Percentiles rank a stretch among this genome's conserved stretches.
These are phyloP conservation scores for Melanotaenia pygmaea DNA, from an alignment of 2,797 vertebrate species.

Conservation along the genomic window DNA sequence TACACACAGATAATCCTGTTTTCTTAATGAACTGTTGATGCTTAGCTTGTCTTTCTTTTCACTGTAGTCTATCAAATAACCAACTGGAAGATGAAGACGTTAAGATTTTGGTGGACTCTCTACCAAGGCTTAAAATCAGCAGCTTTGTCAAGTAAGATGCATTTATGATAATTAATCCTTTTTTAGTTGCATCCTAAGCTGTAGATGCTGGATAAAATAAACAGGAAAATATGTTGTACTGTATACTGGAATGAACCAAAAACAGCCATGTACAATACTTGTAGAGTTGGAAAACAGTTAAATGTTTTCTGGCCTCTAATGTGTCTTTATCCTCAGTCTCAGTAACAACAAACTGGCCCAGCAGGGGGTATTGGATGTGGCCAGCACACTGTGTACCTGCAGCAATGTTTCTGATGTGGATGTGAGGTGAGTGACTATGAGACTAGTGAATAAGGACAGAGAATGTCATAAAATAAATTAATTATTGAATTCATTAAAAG, in stretches of 20 bases:
- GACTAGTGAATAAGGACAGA: background rate
- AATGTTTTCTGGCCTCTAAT: conserved; percentile 1
- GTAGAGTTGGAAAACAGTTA: background rate
- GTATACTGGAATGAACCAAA: background rate
- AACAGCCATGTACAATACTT: background rate
- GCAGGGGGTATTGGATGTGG: conserved; percentile 79
- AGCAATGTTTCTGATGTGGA: conserved; percentile 70
- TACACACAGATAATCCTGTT: background rate
- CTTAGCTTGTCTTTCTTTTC: conserved; percentile 9
- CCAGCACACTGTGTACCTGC: conserved; percentile 72
- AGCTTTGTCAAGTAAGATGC: conserved; percentile 85
- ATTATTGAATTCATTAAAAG: background rate
- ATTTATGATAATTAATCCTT: background rate
- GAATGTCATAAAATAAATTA: background rate
- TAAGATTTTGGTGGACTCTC: conserved; percentile 72
- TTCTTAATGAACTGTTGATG: background rate
- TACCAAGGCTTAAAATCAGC: conserved; percentile 76
- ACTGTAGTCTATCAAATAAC: conserved; percentile 86
- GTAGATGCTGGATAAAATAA: background rate
- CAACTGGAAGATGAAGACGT: conserved; percentile 83
- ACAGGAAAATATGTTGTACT: background rate
- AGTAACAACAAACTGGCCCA: conserved; percentile 84
- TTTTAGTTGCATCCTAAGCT: background rate
- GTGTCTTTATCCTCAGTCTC: conserved; percentile 79
- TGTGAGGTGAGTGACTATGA: conserved; percentile 76